Base-by-base conservation (phyloP, 2,888 invertebrate species). In the Cybosia mesomella region DNA sequence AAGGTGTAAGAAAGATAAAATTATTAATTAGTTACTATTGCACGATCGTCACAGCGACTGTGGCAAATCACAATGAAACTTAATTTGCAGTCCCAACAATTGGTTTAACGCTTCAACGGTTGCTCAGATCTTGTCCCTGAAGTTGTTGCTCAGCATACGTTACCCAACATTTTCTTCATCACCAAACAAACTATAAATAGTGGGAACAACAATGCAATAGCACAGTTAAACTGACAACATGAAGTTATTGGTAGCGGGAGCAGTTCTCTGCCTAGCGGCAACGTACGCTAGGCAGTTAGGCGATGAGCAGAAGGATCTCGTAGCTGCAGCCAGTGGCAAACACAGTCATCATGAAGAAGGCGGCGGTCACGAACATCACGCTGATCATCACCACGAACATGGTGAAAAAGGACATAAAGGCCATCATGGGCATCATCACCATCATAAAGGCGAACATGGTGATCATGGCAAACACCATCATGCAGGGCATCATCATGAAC, bases 401-500 rank as follows among this genome's bases (percentile, higher is more conserved):
- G 94, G 91, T 0, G 87, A 90, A 34, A 91, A 93, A 60, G 94
- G 91, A 36, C 92, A 93, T 76, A 94, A 94, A 77, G 94, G 94
- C 1, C 94, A 94, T 74, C 92, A 94, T 78, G 92, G 91, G n/a
- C 93, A 93, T 75, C 94, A 94, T 61, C 94, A 94, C 59, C 94
- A 94, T 67, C 93, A 94, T 71, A 93, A 94, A 67, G 94, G 94
- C 1, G 92, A 94, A 0, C 93, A 94, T 13, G 92, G 91, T 11
- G 83, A 94, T 58, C 93, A 94, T 70, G 92, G 92, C 1, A 92
- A 93, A 67, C 94, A 94, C 70, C 94, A 94, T 67, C 92, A 94
- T 59, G 90, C 82, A 61, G 93, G 85, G 34, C 94, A 94, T 59
- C 94, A 94, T 58, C 90, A 91, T 28, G 94, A 94, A 75, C 91